Percentiles rank a stretch among this genome's conserved stretches.
phyloP scores from a whole-genome alignment of 1,140 invertebrate species.

The Conopomorpha cramerella region DNA sequence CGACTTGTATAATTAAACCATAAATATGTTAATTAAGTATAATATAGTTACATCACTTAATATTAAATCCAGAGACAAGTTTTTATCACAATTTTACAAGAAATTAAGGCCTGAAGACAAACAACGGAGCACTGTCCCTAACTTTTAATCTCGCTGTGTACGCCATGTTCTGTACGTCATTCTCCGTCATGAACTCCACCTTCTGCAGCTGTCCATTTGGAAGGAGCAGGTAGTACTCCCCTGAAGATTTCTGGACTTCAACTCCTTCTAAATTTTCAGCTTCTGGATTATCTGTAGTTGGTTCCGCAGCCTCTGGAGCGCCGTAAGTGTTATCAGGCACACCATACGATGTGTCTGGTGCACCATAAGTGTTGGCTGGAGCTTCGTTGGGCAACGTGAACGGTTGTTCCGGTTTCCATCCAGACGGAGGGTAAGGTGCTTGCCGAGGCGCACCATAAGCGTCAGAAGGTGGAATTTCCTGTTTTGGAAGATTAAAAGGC shows the following conservation, averaged over 20 bases:
- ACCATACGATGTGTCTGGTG: conserved; percentile 6
- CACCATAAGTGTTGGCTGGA: conserved; percentile 25
- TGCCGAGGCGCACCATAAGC: conserved; percentile 23
- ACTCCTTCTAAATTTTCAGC: conserved; percentile 33
- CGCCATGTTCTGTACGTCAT: conserved; percentile 41
- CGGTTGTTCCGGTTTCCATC: conserved; percentile 33
- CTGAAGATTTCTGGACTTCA: conserved; percentile 36
- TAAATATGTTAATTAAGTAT: no score
- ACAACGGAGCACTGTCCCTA: conserved; percentile 23
- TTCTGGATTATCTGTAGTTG: conserved; percentile 26
- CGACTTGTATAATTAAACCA: no score
- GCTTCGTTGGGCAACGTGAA: conserved; percentile 31
- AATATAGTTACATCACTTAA: no score
- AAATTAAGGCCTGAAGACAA: conserved; percentile 27
- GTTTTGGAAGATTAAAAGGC: conserved; percentile 31
- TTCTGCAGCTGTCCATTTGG: conserved; percentile 36
- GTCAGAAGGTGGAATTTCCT: conserved; percentile 13
- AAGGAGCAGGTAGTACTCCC: conserved; percentile 33
- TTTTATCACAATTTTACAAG: no score
- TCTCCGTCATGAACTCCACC: conserved; percentile 32
- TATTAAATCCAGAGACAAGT: no score
- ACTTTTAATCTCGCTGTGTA: conserved; percentile 29
- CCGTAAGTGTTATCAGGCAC: conserved; percentile 7
- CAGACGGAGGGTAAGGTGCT: conserved; percentile 31
- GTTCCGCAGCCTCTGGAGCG: conserved; percentile 13